These are phyloP conservation scores for Thymelicus acteon DNA, from an alignment of 2,888 invertebrate species.

Conservation along the genomic window DNA sequence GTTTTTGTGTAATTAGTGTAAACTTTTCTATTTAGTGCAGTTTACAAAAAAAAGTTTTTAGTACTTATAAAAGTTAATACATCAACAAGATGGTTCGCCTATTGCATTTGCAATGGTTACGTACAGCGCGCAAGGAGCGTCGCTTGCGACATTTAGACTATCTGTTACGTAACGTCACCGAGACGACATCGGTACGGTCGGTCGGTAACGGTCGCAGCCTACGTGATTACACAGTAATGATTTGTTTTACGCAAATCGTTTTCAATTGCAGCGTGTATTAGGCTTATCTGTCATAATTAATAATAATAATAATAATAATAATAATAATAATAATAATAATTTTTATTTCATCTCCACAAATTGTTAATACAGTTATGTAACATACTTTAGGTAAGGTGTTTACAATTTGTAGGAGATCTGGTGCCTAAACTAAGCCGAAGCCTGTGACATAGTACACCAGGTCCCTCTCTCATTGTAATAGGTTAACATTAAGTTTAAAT, in stretches of 20 bases:
- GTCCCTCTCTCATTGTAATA: too few species aligned
- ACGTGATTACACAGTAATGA: conserved; percentile 38
- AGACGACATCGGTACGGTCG: conserved; percentile 44
- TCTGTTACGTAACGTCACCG: conserved; percentile 48
- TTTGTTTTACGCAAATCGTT: conserved; percentile 27
- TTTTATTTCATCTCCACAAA: too few species aligned
- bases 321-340: too few species aligned
- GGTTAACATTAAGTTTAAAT: too few species aligned
- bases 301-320: too few species aligned
- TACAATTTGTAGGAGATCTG: too few species aligned
- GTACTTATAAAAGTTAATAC: not conserved
- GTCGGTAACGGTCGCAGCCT: conserved; percentile 40
- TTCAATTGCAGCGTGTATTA: conserved; percentile 1
- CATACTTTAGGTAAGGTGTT: too few species aligned
- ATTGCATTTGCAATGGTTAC: conserved; percentile 31
- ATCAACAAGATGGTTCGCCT: conserved; percentile 22
- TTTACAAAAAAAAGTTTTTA: not conserved
- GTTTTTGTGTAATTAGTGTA: too few species aligned
- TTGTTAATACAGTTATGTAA: too few species aligned
- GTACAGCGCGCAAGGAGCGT: conserved; percentile 37
- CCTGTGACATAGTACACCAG: too few species aligned
- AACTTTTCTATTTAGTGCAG: too few species aligned
- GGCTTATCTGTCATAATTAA: not conserved
- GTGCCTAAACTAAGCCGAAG: too few species aligned
- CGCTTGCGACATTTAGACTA: conserved; percentile 78